These are phyloP conservation scores for Mythimna loreyi DNA, from an alignment of 2,888 invertebrate genomes.

Conservation along the genomic window DNA sequence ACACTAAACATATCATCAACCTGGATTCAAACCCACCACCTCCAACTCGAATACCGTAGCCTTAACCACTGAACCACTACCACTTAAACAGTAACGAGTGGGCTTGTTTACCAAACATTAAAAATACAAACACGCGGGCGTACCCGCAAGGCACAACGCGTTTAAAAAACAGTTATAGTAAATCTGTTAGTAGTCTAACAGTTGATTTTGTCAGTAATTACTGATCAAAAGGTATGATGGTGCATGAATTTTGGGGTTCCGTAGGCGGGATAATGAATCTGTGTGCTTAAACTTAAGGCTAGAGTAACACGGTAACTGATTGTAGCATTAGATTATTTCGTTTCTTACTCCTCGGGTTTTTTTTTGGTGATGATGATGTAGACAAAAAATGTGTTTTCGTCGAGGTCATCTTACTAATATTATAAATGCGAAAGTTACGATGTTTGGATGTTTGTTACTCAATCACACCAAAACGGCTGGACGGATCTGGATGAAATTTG, in stretches of 20 bases:
- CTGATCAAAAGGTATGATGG: slow-evolving; percentile 57
- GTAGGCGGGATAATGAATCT: slow-evolving; percentile 43
- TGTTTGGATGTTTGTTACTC: too few species aligned
- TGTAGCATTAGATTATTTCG: background rate
- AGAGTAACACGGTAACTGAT: slow-evolving; percentile 44
- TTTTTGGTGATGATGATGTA: background rate
- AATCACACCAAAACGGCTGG: too few species aligned
- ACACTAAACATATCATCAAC: background rate
- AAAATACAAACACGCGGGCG: background rate
- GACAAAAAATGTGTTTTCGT: background rate
- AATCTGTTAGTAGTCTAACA: slow-evolving; percentile 32
- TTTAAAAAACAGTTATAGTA: slow-evolving; percentile 20
- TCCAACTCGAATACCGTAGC: background rate
- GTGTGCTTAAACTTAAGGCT: slow-evolving; percentile 36
- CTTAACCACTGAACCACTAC: background rate
- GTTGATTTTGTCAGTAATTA: slow-evolving; percentile 53
- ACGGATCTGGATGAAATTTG: too few species aligned
- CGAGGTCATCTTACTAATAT: too few species aligned
- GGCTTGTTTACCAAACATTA: background rate
- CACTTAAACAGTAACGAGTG: background rate
- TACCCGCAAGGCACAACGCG: background rate
- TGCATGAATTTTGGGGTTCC: slow-evolving; percentile 51
- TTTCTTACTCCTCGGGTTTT: slow-evolving; percentile 11
- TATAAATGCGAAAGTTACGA: too few species aligned
- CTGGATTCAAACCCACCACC: background rate